A percentile compares a stretch with the other conserved stretches of the same genome.
phyloP scores from a whole-genome alignment of 2,888 invertebrate genomes.

The Brenthis hecate region DNA sequence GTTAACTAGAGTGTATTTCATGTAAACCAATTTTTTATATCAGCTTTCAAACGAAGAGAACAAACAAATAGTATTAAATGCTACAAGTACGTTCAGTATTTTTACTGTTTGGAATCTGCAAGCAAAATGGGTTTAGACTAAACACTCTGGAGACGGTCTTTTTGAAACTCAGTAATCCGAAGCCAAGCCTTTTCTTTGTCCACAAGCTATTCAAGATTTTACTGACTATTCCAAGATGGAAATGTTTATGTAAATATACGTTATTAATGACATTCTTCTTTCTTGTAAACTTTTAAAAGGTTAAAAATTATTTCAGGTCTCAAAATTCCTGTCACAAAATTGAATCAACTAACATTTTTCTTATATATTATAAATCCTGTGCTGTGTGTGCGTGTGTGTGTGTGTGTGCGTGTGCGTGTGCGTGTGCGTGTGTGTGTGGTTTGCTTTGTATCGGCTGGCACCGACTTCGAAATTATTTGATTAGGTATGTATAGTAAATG shows the following conservation, averaged over 20 bases:
- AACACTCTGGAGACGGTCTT: constrained; percentile 63
- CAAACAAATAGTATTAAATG: neutral
- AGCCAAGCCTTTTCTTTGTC: constrained; percentile 19
- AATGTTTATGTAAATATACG: constrained; percentile 40
- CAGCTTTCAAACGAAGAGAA: neutral
- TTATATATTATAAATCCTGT: no score
- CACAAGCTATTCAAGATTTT: constrained; percentile 34
- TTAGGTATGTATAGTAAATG: no score
- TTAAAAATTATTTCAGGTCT: neutral
- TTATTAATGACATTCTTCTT: constrained; percentile 38
- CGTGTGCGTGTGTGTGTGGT: no score
- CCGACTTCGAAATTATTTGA: no score
- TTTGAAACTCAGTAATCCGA: constrained; percentile 55
- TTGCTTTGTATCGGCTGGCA: no score
- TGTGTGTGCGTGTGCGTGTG: no score
- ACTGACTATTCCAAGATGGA: constrained; percentile 37
- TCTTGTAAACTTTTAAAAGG: neutral
- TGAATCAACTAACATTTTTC: no score
- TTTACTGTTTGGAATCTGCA: constrained; percentile 1
- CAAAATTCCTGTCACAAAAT: neutral
- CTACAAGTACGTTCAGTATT: neutral
- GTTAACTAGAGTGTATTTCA: no score
- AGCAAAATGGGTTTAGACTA: constrained; percentile 39
- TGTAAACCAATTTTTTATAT: no score
- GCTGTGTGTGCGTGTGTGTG: no score